Evolutionary conservation across 2,113 vertebrate species (phyloP), one percentile per base, ranked within the genome.

Genomic region (Lasiurus borealis): DNA sequence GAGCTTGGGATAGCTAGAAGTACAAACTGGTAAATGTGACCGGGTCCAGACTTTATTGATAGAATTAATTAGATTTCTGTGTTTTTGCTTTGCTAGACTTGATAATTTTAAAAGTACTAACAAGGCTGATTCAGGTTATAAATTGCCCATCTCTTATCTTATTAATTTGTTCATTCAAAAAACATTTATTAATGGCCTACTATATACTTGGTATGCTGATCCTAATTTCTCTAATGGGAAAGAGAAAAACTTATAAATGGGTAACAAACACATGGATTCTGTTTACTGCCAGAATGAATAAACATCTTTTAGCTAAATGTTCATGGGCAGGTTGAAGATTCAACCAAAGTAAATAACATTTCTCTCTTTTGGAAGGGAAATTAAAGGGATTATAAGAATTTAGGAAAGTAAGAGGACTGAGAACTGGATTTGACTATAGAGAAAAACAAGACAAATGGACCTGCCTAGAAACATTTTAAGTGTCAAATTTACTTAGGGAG

Each of bases 341-440:
- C 40, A 90, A 73, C 6, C 3, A 73, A 73, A 77, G 34, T 57
- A 48, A 50, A 52, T 50, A 77, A 77, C 8, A 72, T 21, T 73
- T 59, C 5, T 19, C 72, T 23, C 40, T 90, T 87, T 62, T 84
- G 31, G 77, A 23, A 85, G 44, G n/a, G 8, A 94, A 46, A 72
- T 57, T 36, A 82, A 91, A 88, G 44, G 66, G 59, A 92, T 96
- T 92, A 40, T 21, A 94, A 76, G 48, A 91, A 90, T 80, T 87
- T 57, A 87, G 27, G 15, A 84, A 14, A 23, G 36, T 86, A 48
- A 88, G 36, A 44, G 21, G 31, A 2, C 44, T 90, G 6, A 81
- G 34, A 52, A 46, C 77, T 87, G 10, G 18, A 69, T 84, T 87
- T 92, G n/a, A 64, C 15, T 92, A 7, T 36, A 76, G 31, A 78